phyloP scores from a whole-genome alignment of 2,113 vertebrate genomes.

The Sebastes schlegelii region DNA sequence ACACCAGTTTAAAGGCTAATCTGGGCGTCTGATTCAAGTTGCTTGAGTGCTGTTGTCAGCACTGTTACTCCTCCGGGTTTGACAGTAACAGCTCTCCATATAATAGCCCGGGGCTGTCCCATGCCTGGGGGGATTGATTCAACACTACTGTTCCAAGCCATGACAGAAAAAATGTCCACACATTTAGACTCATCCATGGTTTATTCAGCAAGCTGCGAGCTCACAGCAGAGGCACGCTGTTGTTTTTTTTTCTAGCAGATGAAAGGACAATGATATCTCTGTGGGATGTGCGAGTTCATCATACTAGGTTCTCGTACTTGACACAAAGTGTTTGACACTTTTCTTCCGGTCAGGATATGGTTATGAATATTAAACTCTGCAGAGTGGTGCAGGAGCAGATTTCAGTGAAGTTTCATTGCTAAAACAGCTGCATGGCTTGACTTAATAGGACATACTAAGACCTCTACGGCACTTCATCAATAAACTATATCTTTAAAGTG shows the following conservation, averaged over 20 bases:
- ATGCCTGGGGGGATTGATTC: constrained; percentile 45
- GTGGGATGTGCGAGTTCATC: constrained; percentile 60
- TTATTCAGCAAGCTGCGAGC: constrained; percentile 60
- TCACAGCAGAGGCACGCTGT: constrained; percentile 36
- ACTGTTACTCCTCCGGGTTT: constrained; percentile 40
- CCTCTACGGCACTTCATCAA: background rate
- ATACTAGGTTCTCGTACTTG: constrained; percentile 44
- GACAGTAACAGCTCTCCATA: constrained; percentile 46
- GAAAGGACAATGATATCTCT: constrained; percentile 65
- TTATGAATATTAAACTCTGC: constrained; percentile 63
- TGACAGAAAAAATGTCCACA: constrained; percentile 51
- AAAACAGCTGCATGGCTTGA: background rate
- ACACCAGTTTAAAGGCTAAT: constrained; percentile 18
- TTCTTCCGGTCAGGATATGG: constrained; percentile 48
- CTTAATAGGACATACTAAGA: background rate
- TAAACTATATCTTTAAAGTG: background rate
- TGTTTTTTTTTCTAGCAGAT: constrained; percentile 30
- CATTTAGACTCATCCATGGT: constrained; percentile 54
- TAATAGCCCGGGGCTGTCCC: constrained; percentile 60
- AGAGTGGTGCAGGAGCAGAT: background rate
- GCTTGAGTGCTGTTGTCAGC: constrained; percentile 50
- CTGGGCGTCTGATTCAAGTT: constrained; percentile 38
- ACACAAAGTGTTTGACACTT: constrained; percentile 52
- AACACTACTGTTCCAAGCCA: constrained; percentile 40
- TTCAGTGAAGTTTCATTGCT: background rate